A percentile compares a stretch with the other conserved stretches of the same genome.
Evolutionary conservation across 1,140 invertebrate species (phyloP).

Genomic region (Apis dorsata): DNA sequence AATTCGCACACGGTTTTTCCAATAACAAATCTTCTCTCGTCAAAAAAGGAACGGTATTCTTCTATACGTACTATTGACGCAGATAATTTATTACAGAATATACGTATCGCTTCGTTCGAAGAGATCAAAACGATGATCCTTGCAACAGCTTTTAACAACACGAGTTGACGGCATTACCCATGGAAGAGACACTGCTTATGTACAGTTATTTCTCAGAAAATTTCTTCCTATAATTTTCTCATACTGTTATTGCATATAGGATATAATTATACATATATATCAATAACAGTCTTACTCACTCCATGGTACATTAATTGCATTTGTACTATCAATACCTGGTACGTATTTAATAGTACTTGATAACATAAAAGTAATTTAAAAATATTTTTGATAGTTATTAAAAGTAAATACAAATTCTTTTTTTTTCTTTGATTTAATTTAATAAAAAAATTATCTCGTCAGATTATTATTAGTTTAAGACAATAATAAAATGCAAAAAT

Average conservation of each 20-base stretch:
- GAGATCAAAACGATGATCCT: not conserved
- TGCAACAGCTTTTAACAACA: conserved; percentile 1
- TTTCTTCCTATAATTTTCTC: not conserved
- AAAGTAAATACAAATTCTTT: not conserved
- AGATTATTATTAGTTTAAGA: too few species aligned
- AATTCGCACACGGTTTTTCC: not conserved
- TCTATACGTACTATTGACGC: not conserved
- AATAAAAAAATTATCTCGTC: not conserved
- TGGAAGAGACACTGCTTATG: not conserved
- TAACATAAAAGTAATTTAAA: too few species aligned
- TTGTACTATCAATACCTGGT: too few species aligned
- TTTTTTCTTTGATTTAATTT: not conserved
- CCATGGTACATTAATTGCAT: too few species aligned
- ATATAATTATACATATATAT: not conserved
- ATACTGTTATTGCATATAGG: not conserved
- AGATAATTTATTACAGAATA: conserved; percentile 4
- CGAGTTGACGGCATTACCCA: not conserved
- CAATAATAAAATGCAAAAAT: not conserved
- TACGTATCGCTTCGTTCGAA: not conserved
- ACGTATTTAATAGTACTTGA: too few species aligned
- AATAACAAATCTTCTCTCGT: conserved; percentile 2
- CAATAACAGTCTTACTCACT: too few species aligned
- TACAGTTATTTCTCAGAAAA: conserved; percentile 7
- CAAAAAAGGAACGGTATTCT: not conserved
- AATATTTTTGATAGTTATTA: too few species aligned